A percentile compares a stretch with the other conserved stretches of the same genome.
phyloP scores from a whole-genome alignment of 2,797 vertebrate species.

The Darevskia mixta region DNA sequence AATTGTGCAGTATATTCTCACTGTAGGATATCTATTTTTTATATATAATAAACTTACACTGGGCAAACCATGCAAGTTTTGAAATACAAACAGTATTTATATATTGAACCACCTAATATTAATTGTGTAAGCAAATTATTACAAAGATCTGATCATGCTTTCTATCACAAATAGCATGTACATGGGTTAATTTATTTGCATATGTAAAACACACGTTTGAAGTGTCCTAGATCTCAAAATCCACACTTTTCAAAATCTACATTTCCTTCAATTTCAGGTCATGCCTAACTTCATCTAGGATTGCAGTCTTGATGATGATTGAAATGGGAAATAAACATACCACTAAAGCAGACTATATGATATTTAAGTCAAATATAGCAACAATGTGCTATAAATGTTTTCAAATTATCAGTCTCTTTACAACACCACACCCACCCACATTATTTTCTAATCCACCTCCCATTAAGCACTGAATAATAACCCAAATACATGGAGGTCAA shows the following conservation, averaged over 20 bases:
- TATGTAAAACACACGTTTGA: not conserved
- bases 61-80: not conserved
- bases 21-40: not conserved
- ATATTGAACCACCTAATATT: not conserved
- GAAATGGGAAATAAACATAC: not conserved
- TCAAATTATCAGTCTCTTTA: not conserved
- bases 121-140: fast-evolving
- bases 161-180: fast-evolving
- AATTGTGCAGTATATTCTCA: not conserved
- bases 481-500: constrained; percentile 8
- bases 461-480: not conserved
- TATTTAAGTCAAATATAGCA: not conserved
- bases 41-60: too few relatives aligned
- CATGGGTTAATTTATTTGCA: not conserved
- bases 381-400: not conserved
- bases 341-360: not conserved
- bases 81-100: not conserved
- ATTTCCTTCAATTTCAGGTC: not conserved
- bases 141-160: not conserved
- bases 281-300: not conserved
- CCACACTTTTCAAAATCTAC: not conserved
- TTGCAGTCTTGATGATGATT: not conserved
- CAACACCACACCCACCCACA: not conserved
- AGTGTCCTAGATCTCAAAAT: not conserved
- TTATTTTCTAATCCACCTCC: not conserved